Evolutionary conservation across 2,888 invertebrate species (phyloP), one percentile per base, ranked within the genome.

Genomic region (Aleiodes leptofemur): DNA sequence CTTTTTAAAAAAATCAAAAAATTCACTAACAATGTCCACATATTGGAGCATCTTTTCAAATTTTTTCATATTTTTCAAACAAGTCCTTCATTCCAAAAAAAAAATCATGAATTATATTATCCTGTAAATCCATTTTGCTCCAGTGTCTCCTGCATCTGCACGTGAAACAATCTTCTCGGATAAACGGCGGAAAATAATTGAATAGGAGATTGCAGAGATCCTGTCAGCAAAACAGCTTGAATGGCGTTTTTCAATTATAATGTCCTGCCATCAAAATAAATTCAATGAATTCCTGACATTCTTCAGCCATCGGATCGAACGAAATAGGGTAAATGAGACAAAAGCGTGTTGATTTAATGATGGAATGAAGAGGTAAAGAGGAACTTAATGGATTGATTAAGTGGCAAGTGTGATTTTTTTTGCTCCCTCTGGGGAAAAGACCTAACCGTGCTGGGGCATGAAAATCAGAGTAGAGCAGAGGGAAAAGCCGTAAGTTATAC

Each of bases 391-490:
- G 64, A 64, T 64, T 43, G 34, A 64, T 64, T 6, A 14, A 48
- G 23, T 23, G 34, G 48, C 23, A 38, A 11, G 14, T n/a, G 11
- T 5, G n/a, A 23, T 64, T 64, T 23, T 38, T 64, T 64, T 16
- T 7, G n/a, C 14, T 64, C 16, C 34, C 34, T 4, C 4, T 6
- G 34, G 6, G 57, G 8, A 23, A 23, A 29, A 64, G 23, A 23
- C 23, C 23, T 73, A 13, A 38, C 31, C 11, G 29, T 55, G 11
- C 43, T 13, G 34, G 34, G 34, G 34, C 61, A 73, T 31, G 56
- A 43, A 48, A 64, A 64, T 69, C 50, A 16, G 23, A 23, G 31
- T 69, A 50, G 73, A 72, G 23, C 43, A 48, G 13, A 64, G 43
- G 8, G 64, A 64, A 48, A 23, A 43, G 23, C 23, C 11, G 14